These are phyloP conservation scores for Callipepla squamata DNA, from an alignment of 2,113 vertebrate species.

Conservation along the genomic window DNA sequence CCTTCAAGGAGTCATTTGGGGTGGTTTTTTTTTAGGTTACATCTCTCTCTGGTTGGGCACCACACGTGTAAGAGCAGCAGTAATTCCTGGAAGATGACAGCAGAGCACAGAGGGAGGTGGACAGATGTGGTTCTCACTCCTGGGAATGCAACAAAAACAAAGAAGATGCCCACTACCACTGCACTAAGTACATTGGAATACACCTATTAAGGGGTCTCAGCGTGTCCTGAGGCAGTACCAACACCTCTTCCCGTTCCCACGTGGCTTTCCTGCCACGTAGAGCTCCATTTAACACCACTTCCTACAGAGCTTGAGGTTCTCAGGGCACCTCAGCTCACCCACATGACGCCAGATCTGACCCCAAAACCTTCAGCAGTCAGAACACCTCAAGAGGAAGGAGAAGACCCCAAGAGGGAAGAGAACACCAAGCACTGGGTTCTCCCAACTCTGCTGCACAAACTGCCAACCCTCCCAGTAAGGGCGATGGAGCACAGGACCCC, in stretches of 20 bases:
- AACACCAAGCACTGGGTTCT: no score
- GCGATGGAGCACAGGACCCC: neutral
- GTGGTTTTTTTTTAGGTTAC: no score
- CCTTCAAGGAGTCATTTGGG: neutral
- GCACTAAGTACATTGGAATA: neutral
- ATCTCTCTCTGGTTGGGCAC: neutral
- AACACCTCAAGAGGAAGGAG: neutral
- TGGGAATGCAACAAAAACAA: neutral
- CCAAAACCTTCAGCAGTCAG: neutral
- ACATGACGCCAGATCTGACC: no score
- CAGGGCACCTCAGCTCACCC: neutral
- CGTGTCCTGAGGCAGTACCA: neutral
- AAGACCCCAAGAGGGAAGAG: no score
- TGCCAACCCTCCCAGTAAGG: accelerated
- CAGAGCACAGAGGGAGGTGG: neutral
- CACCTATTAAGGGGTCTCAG: neutral
- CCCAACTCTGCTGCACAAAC: neutral
- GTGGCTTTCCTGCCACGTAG: accelerated
- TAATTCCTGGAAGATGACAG: neutral
- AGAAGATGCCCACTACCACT: neutral
- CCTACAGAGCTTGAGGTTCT: neutral
- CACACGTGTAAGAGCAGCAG: neutral
- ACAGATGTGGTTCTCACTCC: neutral
- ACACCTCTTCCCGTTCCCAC: neutral
- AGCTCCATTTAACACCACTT: accelerated